Conservation (phyloP, 2,888 invertebrate species). For the Eucera pruinosa region DNA sequence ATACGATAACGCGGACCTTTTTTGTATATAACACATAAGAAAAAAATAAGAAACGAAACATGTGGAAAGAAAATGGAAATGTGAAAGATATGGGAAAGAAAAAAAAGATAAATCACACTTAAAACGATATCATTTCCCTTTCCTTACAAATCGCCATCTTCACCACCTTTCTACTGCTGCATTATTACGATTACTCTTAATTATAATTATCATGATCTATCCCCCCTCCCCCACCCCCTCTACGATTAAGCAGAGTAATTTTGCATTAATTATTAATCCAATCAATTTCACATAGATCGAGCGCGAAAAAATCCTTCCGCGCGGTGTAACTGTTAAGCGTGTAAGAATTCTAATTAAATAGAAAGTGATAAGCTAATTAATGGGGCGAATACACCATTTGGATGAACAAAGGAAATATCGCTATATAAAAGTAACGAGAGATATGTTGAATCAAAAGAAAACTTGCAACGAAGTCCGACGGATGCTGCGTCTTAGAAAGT, state of each 20-base stretch:
- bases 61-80: too few species aligned
- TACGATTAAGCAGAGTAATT: slow-evolving; percentile 64
- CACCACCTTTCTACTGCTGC: slow-evolving; percentile 49
- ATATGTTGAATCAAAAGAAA: slow-evolving; percentile 23
- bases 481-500: slow-evolving; percentile 40
- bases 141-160: slow-evolving; percentile 46
- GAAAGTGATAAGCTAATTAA: slow-evolving; percentile 30
- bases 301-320: slow-evolving; percentile 39
- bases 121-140: slow-evolving; percentile 54
- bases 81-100: slow-evolving; percentile 11
- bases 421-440: slow-evolving; percentile 14
- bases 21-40: slow-evolving; percentile 48
- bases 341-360: slow-evolving; percentile 58
- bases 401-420: slow-evolving; percentile 30
- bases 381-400: slow-evolving; percentile 33
- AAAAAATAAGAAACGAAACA: too few species aligned
- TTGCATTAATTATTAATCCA: slow-evolving; percentile 67
- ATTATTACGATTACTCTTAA: slow-evolving; percentile 48
- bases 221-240: too few species aligned
- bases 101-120: slow-evolving; percentile 32
- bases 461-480: slow-evolving; percentile 58
- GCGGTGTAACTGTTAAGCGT: slow-evolving; percentile 59
- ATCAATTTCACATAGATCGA: slow-evolving; percentile 47
- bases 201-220: slow-evolving; percentile 60
- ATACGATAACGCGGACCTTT: slow-evolving; percentile 22